Conservation (phyloP, 1,140 invertebrate genomes). For the Uloborus diversus region DNA sequence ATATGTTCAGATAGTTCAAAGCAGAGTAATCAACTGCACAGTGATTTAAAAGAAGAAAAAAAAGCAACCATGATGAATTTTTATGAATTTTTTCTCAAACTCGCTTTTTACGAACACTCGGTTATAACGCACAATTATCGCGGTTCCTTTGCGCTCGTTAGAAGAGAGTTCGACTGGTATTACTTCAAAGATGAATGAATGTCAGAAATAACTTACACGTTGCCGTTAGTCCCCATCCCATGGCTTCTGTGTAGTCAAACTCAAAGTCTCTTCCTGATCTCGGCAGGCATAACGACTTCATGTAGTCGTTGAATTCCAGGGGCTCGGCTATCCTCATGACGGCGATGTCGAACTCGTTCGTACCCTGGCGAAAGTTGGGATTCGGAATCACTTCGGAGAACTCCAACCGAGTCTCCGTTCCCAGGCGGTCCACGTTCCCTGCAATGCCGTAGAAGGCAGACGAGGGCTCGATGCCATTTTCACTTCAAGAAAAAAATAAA, state of each 20-base stretch:
- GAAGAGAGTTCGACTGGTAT: no score
- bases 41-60: no score
- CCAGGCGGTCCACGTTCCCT: background rate
- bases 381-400: background rate
- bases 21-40: no score
- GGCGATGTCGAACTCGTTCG: slow-evolving; percentile 11
- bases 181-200: no score
- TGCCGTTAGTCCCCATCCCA: background rate
- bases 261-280: background rate
- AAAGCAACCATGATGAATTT: no score
- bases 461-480: background rate
- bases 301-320: background rate
- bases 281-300: slow-evolving; percentile 11
- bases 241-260: background rate
- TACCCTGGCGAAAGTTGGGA: background rate
- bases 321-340: background rate
- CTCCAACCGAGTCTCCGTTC: background rate
- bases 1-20: no score
- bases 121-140: no score
- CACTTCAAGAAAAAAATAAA: background rate
- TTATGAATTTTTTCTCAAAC: no score
- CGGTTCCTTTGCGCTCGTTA: no score
- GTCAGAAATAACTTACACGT: background rate
- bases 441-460: background rate
- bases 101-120: no score